Conservation (phyloP, 2,888 invertebrate species). For the Tridacna gigas region DNA sequence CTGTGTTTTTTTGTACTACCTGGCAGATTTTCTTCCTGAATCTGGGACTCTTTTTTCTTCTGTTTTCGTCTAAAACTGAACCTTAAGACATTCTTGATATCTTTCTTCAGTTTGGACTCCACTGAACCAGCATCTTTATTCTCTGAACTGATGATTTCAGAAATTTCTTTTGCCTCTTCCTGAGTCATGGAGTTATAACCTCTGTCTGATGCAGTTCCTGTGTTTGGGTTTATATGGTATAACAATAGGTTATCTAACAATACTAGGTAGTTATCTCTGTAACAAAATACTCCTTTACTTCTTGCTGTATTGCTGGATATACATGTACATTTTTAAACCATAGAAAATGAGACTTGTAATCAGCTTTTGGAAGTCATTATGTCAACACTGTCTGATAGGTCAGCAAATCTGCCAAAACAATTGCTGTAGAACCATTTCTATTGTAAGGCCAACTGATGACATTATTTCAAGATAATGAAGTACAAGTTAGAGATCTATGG, state of each 20-base stretch:
- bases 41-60: slow-evolving; percentile 61
- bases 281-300: no score
- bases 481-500: no score
- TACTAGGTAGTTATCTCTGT: no score
- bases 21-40: slow-evolving; percentile 50
- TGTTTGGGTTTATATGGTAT: not conserved
- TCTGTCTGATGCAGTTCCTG: slow-evolving; percentile 85
- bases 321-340: no score
- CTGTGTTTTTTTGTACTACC: not conserved
- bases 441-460: no score
- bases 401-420: no score
- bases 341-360: no score
- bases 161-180: slow-evolving; percentile 83
- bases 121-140: slow-evolving; percentile 33
- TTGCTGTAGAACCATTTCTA: no score
- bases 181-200: slow-evolving; percentile 86
- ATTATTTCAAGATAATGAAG: no score
- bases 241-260: no score
- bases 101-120: slow-evolving; percentile 64
- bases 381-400: no score
- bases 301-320: not conserved
- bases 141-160: slow-evolving; percentile 66
- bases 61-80: slow-evolving; percentile 69
- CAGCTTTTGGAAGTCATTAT: no score
- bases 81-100: slow-evolving; percentile 69